Conservation (phyloP, 2,113 vertebrate genomes). For the Hypomesus transpacificus region DNA sequence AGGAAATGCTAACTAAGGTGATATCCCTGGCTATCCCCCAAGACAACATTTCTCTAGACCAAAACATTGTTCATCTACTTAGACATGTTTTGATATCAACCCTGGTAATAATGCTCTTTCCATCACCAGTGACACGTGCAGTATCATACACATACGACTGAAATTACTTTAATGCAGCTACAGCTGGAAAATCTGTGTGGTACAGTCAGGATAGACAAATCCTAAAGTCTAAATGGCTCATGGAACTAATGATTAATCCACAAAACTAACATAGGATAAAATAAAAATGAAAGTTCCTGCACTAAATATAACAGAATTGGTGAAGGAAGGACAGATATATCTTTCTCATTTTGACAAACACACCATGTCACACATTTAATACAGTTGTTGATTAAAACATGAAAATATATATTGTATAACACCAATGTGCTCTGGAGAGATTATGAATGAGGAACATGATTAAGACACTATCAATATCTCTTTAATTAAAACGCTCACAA, state of each 20-base stretch:
- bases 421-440: conserved; percentile 17
- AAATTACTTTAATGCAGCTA: too few relatives aligned
- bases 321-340: neutral
- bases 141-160: too few relatives aligned
- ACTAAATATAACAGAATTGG: neutral
- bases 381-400: neutral
- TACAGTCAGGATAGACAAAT: too few relatives aligned
- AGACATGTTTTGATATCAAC: too few relatives aligned
- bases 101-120: too few relatives aligned
- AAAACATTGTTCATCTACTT: neutral
- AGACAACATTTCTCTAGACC: neutral
- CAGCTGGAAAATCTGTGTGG: too few relatives aligned
- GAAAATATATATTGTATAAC: neutral
- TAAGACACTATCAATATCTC: conserved; percentile 40
- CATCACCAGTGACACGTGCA: too few relatives aligned
- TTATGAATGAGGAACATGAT: conserved; percentile 49
- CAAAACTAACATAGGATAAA: neutral
- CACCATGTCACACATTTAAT: neutral
- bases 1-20: neutral
- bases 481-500: conserved; percentile 57
- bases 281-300: conserved; percentile 1
- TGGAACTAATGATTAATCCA: neutral
- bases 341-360: too few relatives aligned
- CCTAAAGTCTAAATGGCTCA: too few relatives aligned
- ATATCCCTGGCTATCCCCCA: neutral